Percentiles rank a stretch among this genome's conserved stretches.
These are phyloP conservation scores for Melieria crassipennis DNA, from an alignment of 2,888 invertebrate genomes.

Conservation along the genomic window DNA sequence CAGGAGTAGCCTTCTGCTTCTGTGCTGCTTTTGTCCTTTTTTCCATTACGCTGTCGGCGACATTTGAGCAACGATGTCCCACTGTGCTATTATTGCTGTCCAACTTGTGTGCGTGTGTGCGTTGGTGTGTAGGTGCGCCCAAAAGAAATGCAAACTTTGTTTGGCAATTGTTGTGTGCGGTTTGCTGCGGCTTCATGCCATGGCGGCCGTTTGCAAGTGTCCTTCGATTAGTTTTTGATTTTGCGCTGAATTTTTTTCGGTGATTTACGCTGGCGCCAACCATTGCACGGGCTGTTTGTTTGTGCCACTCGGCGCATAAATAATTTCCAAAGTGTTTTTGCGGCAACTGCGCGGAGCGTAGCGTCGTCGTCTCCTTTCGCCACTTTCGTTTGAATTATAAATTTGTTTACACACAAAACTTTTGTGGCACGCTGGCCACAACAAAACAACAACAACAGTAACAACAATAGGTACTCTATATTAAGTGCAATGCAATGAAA, in stretches of 20 bases:
- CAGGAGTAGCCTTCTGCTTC: no score
- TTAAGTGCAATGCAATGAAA: background rate
- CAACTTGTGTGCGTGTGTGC: no score
- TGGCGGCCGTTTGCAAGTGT: conserved; percentile 14
- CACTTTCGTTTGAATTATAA: conserved; percentile 21
- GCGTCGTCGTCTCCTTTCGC: background rate
- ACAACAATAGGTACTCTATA: background rate
- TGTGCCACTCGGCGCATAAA: conserved; percentile 6
- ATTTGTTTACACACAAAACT: conserved; percentile 24
- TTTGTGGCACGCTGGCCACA: conserved; percentile 21
- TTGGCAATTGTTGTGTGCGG: conserved; percentile 18
- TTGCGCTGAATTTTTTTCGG: conserved; percentile 4
- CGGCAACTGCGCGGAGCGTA: background rate
- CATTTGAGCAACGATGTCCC: no score
- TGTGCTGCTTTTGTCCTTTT: no score
- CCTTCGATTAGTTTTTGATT: conserved; percentile 10
- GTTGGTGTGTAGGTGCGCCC: no score
- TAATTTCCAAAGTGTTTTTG: conserved; percentile 27
- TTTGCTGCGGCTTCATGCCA: conserved; percentile 17
- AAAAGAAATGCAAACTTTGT: background rate
- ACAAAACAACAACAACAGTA: conserved; percentile 16
- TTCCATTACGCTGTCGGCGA: no score
- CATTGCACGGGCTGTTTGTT: background rate
- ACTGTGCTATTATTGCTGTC: no score
- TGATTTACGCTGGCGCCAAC: conserved; percentile 29